Evolutionary conservation across 2,888 invertebrate species (phyloP), one percentile per base, ranked within the genome.

Genomic region (Agrilus biguttatus): DNA sequence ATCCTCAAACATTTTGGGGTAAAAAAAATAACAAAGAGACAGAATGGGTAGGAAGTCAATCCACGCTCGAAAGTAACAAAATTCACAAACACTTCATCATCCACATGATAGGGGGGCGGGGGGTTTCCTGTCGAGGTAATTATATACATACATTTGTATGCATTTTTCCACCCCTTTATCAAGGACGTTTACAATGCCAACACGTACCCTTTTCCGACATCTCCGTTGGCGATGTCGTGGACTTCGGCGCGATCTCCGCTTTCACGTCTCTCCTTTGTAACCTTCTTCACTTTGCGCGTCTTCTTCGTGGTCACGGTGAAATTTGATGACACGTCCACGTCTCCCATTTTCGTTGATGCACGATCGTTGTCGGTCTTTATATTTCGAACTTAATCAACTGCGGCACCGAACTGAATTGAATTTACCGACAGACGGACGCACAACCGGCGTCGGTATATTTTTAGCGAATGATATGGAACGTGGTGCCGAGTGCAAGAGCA

Each of bases 271-370:
- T 83, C 80, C 62, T 82, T 80, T 63, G 81, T 78, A 56, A 83
- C 80, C 74, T 89, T 89, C 77, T 89, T 90, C 72, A 87, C 84
- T 75, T 89, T 90, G 69, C 87, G 87, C 66, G 86, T 80, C 71
- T 88, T 82, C 69, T 80, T 79, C 66, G 79, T 84, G 61, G 86
- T 85, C 64, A 84, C 80, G 64, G 85, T 82, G 67, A 78, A 82
- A 69, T 84, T 82, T 74, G 85, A 83, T 74, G 85, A 83, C 54
- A 84, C 78, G 70, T 89, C 89, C 61, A 89, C 88, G 77, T 90
- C 90, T 67, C 87, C 89, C 90, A 90, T 90, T 70, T 65, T 47
- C 41, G 46, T 46, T 50, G 49, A 51, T 21, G 28, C 28, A 28
- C 28, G 28, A 10, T 28, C 28, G 28, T 28, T 10, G 28, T 28